These are phyloP conservation scores for Portevinia maculata DNA, from an alignment of 2,888 invertebrate genomes.

Conservation along the genomic window DNA sequence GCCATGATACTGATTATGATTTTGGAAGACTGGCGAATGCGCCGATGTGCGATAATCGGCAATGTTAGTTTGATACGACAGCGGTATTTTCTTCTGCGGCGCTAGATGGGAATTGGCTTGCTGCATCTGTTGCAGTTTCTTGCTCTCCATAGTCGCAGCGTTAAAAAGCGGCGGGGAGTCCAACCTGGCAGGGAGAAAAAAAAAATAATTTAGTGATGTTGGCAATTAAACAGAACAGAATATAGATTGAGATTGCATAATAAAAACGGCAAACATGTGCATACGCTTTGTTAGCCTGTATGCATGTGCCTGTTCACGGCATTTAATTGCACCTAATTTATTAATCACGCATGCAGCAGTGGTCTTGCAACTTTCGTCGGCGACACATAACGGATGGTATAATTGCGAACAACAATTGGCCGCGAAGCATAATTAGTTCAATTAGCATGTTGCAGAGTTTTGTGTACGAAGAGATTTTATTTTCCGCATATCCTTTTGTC, in stretches of 20 bases:
- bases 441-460: conserved; percentile 20
- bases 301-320: background rate
- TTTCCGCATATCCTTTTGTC: background rate
- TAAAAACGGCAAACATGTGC: conserved; percentile 8
- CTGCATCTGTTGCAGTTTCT: conserved; percentile 84
- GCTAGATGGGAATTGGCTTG: conserved; percentile 81
- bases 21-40: conserved; percentile 83
- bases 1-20: conserved; percentile 75
- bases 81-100: conserved; percentile 83
- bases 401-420: conserved; percentile 38
- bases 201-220: conserved; percentile 14
- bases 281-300: background rate
- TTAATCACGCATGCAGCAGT: conserved; percentile 75
- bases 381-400: conserved; percentile 25
- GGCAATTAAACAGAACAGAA: conserved; percentile 23
- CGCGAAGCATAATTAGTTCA: conserved; percentile 17
- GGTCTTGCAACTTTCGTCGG: conserved; percentile 39
- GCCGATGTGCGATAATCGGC: conserved; percentile 84
- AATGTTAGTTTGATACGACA: conserved; percentile 82
- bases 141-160: conserved; percentile 87
- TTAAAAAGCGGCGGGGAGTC: conserved; percentile 88
- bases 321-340: conserved; percentile 81
- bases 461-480: conserved; percentile 4
- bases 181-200: conserved; percentile 84
- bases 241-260: conserved; percentile 27